These are phyloP conservation scores for Lepidurus couesii DNA, from an alignment of 1,140 invertebrate species.

Conservation along the genomic window DNA sequence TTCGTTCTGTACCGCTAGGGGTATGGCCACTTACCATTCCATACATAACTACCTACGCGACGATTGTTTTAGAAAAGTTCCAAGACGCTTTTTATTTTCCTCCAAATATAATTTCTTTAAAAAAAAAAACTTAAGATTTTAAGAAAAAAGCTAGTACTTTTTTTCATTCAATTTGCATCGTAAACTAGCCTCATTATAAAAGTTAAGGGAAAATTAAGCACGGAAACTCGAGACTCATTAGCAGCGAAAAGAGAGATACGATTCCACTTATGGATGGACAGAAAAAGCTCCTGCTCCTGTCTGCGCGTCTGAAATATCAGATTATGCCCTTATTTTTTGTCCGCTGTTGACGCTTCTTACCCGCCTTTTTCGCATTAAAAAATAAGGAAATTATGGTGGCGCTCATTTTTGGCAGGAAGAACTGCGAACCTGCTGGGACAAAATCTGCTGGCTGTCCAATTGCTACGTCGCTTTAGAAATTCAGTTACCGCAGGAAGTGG, in stretches of 20 bases:
- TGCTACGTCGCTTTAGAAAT: neutral
- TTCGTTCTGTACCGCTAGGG: neutral
- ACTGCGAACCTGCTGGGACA: neutral
- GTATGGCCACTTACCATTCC: neutral
- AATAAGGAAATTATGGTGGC: neutral
- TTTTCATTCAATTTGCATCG: neutral
- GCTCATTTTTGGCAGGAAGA: neutral
- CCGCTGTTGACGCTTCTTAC: neutral
- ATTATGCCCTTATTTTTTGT: neutral
- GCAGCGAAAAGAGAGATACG: neutral
- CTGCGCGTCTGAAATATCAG: neutral
- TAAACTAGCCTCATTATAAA: neutral
- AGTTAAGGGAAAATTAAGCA: neutral
- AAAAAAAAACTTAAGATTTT: neutral
- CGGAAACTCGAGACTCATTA: constrained; percentile 12
- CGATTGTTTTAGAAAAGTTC: neutral
- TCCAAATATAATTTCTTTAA: neutral
- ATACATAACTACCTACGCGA: neutral
- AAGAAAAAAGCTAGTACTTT: neutral
- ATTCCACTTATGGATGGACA: neutral
- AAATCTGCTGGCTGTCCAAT: too few relatives aligned
- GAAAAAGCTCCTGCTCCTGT: neutral
- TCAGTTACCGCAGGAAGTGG: neutral
- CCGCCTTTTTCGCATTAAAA: neutral
- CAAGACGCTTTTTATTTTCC: neutral